Conservation (phyloP, 2,888 invertebrate genomes). For the Atrina japonica region DNA sequence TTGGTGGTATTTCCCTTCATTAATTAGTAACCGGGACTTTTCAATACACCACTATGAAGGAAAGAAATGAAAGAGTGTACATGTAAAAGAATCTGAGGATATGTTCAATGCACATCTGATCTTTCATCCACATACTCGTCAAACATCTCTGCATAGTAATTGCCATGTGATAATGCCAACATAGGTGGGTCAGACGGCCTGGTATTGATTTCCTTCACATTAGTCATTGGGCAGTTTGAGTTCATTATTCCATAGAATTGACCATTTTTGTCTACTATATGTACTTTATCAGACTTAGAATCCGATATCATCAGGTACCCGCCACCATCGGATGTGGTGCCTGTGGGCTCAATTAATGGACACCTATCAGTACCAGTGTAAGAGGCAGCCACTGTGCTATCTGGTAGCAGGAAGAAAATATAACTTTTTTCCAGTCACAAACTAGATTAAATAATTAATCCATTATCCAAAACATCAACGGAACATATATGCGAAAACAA, state of each 20-base stretch:
- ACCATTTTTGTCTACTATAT: slow-evolving; percentile 9
- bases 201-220: slow-evolving; percentile 23
- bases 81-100: too few relatives aligned
- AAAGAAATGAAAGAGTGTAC: too few relatives aligned
- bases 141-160: slow-evolving; percentile 13
- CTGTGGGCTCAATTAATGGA: slow-evolving; percentile 14
- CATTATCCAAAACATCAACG: slow-evolving; percentile 16
- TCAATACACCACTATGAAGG: too few relatives aligned
- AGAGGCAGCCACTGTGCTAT: background rate
- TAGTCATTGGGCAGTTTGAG: slow-evolving; percentile 5
- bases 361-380: slow-evolving; percentile 7
- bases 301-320: slow-evolving; percentile 21
- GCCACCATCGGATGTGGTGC: slow-evolving; percentile 26
- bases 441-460: slow-evolving; percentile 15
- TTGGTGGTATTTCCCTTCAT: too few relatives aligned
- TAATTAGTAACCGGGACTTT: too few relatives aligned
- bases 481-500: slow-evolving; percentile 10
- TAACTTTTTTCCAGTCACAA: slow-evolving; percentile 26
- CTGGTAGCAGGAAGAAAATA: slow-evolving; percentile 16
- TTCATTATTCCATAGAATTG: slow-evolving; percentile 5
- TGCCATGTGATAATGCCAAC: slow-evolving; percentile 17
- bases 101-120: too few relatives aligned
- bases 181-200: slow-evolving; percentile 12
- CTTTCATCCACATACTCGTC: too few relatives aligned
- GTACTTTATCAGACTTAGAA: slow-evolving; percentile 16